These are phyloP conservation scores for Podarcis raffonei DNA, from an alignment of 2,113 vertebrate genomes.

Conservation along the genomic window DNA sequence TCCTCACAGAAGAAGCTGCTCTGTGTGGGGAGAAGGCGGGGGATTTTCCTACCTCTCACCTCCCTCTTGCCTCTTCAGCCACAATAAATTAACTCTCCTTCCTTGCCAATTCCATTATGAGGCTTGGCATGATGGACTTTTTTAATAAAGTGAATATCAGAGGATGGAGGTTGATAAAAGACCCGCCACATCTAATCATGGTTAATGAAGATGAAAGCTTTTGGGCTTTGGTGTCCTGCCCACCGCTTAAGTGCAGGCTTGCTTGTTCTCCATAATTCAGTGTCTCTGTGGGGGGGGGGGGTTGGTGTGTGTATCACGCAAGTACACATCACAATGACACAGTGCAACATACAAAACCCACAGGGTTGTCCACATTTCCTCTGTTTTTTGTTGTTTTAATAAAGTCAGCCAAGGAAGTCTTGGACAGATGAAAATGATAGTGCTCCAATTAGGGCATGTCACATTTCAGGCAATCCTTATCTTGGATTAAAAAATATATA, in stretches of 20 bases:
- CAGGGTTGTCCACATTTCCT: no score
- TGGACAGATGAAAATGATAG: no score
- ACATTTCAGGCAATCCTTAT: no score
- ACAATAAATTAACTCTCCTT: constrained; percentile 30
- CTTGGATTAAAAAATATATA: no score
- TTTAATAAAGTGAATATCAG: constrained; percentile 56
- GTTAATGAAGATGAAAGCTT: constrained; percentile 71
- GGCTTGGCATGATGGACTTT: constrained; percentile 50
- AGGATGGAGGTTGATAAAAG: constrained; percentile 60
- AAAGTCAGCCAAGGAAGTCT: no score
- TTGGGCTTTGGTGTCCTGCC: constrained; percentile 58
- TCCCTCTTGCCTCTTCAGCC: constrained; percentile 15
- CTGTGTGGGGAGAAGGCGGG: not conserved
- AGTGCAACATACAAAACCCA: no score
- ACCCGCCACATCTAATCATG: constrained; percentile 59
- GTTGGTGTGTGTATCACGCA: no score
- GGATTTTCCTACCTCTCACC: not conserved
- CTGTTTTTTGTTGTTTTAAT: no score
- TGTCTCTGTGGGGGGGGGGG: no score
- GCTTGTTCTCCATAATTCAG: constrained; percentile 44
- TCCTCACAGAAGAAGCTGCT: not conserved
- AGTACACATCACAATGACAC: no score
- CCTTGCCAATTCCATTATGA: constrained; percentile 57
- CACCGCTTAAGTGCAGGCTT: constrained; percentile 47
- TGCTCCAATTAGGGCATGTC: no score